Conservation (phyloP, 2,888 invertebrate genomes). For the Euzetes globulus region DNA sequence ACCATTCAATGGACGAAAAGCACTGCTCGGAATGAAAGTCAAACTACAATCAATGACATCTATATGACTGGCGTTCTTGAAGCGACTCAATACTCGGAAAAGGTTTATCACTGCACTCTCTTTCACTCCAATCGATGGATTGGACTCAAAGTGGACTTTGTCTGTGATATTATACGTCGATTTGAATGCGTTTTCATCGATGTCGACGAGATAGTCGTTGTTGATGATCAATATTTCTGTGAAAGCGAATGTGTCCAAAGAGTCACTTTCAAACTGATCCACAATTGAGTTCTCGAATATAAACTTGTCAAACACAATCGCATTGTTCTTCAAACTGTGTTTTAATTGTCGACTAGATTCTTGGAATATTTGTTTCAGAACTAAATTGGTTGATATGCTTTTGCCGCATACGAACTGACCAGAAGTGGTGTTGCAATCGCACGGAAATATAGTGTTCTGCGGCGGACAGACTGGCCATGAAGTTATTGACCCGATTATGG, state of each 20-base stretch:
- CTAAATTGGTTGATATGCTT: neutral
- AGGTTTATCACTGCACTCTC: neutral
- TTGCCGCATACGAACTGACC: conserved; percentile 1
- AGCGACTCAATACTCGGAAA: conserved; percentile 3
- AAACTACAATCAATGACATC: conserved; percentile 10
- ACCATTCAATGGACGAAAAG: neutral
- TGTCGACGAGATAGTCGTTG: conserved; percentile 6
- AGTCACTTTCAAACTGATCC: neutral
- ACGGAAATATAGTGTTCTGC: neutral
- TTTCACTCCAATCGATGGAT: neutral
- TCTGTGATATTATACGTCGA: conserved; percentile 8
- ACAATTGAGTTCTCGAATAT: conserved; percentile 17
- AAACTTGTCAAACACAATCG: neutral
- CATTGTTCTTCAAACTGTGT: neutral
- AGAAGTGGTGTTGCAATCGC: neutral
- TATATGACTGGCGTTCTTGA: conserved; percentile 10
- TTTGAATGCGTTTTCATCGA: conserved; percentile 2
- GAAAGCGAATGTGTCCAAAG: neutral
- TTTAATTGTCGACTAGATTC: conserved; percentile 20
- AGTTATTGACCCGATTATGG: neutral
- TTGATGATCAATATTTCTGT: neutral
- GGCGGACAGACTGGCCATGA: neutral
- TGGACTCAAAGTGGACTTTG: conserved; percentile 1
- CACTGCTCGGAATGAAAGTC: neutral
- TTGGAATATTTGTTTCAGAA: conserved; percentile 26